phyloP scores from a whole-genome alignment of 2,113 vertebrate species.

The Pyxicephalus adspersus region DNA sequence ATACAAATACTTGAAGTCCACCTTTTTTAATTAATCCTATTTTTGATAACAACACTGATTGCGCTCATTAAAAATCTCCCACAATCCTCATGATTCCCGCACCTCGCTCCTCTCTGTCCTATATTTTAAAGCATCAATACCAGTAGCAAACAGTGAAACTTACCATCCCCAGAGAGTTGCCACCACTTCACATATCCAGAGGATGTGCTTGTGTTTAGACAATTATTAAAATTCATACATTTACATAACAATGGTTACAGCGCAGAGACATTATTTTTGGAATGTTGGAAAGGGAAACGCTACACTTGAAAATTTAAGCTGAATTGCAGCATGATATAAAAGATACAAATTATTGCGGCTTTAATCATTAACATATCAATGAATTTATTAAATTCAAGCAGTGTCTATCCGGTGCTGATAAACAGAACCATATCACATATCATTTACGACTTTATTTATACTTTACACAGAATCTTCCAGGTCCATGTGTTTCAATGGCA shows the following conservation, averaged over 20 bases:
- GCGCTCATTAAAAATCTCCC: constrained; percentile 32
- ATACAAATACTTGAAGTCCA: background rate
- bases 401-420: no score
- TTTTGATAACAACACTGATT: background rate
- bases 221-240: background rate
- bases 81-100: background rate
- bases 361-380: no score
- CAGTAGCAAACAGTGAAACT: constrained; percentile 3
- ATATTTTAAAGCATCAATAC: constrained; percentile 7
- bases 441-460: no score
- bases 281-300: no score
- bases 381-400: no score
- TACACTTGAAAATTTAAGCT: no score
- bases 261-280: no score
- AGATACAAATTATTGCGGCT: no score
- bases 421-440: no score
- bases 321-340: no score
- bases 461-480: no score
- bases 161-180: constrained; percentile 14
- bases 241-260: constrained; percentile 19
- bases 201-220: constrained; percentile 14
- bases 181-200: constrained; percentile 4
- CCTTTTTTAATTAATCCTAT: constrained; percentile 6
- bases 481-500: no score
- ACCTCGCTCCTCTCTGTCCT: background rate